Conservation (phyloP, 35 echinoderm and acorn worm species). For the Amphiura filiformis region DNA sequence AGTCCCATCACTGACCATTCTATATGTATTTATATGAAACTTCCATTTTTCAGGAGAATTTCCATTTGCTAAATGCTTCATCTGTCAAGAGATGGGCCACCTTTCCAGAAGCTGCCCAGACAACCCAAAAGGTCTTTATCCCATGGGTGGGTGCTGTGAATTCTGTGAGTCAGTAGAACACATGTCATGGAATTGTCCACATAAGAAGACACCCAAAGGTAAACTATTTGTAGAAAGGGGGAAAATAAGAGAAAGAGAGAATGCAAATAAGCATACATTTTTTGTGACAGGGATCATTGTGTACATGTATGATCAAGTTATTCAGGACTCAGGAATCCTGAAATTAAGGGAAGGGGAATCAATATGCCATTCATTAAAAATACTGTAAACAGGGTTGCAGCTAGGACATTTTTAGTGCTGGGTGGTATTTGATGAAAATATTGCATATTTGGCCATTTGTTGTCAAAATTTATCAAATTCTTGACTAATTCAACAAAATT, state of each 20-base stretch:
- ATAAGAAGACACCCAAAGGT: constrained; percentile 51
- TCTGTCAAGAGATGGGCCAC: constrained; percentile 90
- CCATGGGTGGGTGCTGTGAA: constrained; percentile 77
- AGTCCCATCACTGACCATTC: too few relatives aligned
- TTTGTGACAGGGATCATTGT: background rate
- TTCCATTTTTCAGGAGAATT: constrained; percentile 72
- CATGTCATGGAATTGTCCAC: constrained; percentile 59
- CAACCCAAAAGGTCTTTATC: constrained; percentile 91
- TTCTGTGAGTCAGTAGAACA: constrained; percentile 95
- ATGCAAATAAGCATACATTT: background rate
- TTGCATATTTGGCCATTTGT: too few relatives aligned
- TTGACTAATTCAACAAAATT: too few relatives aligned
- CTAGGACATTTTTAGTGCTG: too few relatives aligned
- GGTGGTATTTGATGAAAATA: too few relatives aligned
- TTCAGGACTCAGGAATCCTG: too few relatives aligned
- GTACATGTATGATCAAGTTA: background rate
- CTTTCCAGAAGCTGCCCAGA: constrained; percentile 81
- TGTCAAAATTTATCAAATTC: too few relatives aligned
- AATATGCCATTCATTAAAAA: too few relatives aligned
- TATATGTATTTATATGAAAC: too few relatives aligned
- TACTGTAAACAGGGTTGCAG: too few relatives aligned
- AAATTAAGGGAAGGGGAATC: too few relatives aligned
- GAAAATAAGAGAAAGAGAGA: background rate
- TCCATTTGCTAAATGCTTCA: constrained; percentile 76
- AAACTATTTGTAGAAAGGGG: background rate